phyloP scores from a whole-genome alignment of 2,113 vertebrate genomes.

The Sterna hirundo region DNA sequence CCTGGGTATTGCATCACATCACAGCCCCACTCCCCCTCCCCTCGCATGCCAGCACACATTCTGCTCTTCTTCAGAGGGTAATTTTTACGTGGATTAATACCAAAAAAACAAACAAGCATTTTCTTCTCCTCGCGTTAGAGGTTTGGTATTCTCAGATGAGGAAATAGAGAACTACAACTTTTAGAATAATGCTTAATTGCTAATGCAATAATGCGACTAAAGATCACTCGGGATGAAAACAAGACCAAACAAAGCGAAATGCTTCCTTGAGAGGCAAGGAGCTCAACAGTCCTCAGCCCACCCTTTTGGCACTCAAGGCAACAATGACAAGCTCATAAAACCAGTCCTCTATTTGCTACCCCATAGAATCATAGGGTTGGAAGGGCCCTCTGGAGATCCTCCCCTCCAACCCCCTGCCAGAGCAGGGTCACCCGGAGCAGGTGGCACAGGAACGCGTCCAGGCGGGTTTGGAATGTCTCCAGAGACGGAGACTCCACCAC shows the following conservation, averaged over 20 bases:
- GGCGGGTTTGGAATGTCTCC: too few species aligned
- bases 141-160: background rate
- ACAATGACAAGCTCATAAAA: background rate
- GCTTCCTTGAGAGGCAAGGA: background rate
- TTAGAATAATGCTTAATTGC: background rate
- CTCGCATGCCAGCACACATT: background rate
- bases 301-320: background rate
- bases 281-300: background rate
- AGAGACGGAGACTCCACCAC: too few species aligned
- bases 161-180: background rate
- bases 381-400: too few species aligned
- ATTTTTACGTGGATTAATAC: background rate
- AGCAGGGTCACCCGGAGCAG: too few species aligned
- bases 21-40: background rate
- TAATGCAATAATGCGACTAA: background rate
- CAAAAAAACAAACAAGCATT: background rate
- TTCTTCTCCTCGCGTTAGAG: background rate
- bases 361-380: too few species aligned
- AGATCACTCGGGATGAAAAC: background rate
- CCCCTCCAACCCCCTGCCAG: too few species aligned
- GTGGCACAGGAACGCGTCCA: too few species aligned
- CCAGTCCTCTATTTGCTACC: background rate
- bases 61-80: slow-evolving; percentile 1
- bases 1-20: slow-evolving; percentile 47
- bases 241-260: background rate